Percentiles rank a stretch among this genome's conserved stretches.
Evolutionary conservation across 2,797 vertebrate species (phyloP).

Genomic region (Rhabdomys pumilio): DNA sequence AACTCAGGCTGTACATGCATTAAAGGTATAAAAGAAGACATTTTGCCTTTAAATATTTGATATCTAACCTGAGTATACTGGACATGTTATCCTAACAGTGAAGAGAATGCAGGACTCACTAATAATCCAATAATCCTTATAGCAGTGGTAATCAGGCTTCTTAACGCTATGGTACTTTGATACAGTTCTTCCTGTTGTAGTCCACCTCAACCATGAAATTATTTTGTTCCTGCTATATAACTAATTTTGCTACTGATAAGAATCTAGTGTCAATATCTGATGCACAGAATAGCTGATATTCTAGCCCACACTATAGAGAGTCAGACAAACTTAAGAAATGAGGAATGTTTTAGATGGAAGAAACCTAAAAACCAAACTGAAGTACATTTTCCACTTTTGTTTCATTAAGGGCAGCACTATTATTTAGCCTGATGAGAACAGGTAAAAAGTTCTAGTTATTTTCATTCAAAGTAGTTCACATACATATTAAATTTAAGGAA

Average conservation of each 20-base stretch:
- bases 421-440: not conserved
- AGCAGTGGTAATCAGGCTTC: not conserved
- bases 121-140: not conserved
- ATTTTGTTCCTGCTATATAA: not conserved
- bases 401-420: not conserved
- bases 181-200: not conserved
- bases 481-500: not conserved
- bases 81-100: not conserved
- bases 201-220: too few species aligned
- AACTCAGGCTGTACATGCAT: not conserved
- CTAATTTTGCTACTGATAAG: not conserved
- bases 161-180: not conserved
- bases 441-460: not conserved
- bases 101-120: not conserved
- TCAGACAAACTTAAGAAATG: not conserved
- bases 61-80: not conserved
- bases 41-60: not conserved
- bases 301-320: not conserved
- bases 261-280: not conserved
- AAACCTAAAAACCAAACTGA: not conserved
- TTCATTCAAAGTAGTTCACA: not conserved
- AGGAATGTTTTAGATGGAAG: not conserved
- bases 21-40: not conserved
- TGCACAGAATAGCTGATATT: not conserved
- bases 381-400: not conserved